Conservation (phyloP, 2,113 vertebrate species). For the Epinephelus cyanopodus region DNA sequence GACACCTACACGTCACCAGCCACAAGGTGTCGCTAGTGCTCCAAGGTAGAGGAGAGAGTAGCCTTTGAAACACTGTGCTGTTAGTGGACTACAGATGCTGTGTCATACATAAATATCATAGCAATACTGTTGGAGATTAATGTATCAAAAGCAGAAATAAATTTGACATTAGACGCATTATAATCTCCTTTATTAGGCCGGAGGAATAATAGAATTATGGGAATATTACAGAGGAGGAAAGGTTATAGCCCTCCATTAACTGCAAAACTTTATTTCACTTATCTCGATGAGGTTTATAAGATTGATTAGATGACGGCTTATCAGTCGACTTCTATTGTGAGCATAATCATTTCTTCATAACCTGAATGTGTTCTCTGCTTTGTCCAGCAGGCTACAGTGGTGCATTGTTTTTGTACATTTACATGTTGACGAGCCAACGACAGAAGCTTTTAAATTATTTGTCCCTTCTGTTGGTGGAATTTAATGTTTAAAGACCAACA, state of each 20-base stretch:
- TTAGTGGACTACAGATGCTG: not conserved
- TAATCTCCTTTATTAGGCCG: not conserved
- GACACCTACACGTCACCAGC: not conserved
- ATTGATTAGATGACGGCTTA: not conserved
- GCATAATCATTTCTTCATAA: not conserved
- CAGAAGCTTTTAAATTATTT: not conserved
- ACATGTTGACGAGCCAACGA: not conserved
- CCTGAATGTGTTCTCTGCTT: not conserved
- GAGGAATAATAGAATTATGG: not conserved
- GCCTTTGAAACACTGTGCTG: not conserved
- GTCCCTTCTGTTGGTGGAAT: too few relatives aligned
- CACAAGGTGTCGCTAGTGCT: conserved; percentile 61
- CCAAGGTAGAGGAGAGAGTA: not conserved
- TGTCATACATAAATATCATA: not conserved
- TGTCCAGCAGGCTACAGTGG: not conserved
- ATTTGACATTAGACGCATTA: not conserved
- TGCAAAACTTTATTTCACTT: not conserved
- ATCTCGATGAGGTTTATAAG: not conserved
- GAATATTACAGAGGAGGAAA: not conserved
- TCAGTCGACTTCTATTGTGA: not conserved
- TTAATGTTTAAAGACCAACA: not conserved
- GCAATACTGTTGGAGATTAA: not conserved
- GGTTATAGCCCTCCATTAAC: not conserved
- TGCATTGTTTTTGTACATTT: not conserved
- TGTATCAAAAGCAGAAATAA: not conserved